Conservation (phyloP, 2,113 vertebrate species). For the Gnathonemus echidnorhynchus region DNA sequence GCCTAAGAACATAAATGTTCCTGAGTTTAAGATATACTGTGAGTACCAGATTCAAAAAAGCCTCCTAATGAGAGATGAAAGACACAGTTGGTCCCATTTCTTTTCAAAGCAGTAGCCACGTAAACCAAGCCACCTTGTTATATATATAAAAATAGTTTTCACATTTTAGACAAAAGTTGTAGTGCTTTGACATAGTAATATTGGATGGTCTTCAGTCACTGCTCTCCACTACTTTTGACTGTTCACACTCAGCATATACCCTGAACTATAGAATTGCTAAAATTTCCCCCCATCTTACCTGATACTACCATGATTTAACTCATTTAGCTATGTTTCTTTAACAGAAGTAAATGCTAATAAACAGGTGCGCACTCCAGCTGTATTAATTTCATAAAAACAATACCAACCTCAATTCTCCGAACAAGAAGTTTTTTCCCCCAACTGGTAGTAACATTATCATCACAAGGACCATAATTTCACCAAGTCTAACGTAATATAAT, state of each 20-base stretch:
- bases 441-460: neutral
- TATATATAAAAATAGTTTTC: constrained; percentile 5
- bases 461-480: constrained; percentile 4
- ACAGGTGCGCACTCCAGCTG: neutral
- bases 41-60: constrained; percentile 2
- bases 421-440: neutral
- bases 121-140: neutral
- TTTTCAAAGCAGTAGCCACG: neutral
- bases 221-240: neutral
- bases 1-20: neutral
- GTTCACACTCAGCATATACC: neutral
- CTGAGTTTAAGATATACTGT: constrained; percentile 3
- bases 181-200: neutral
- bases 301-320: neutral
- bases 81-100: constrained; percentile 1
- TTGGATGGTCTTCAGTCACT: constrained; percentile 5
- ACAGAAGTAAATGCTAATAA: neutral
- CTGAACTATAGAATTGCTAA: constrained; percentile 5
- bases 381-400: neutral
- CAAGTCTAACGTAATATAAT: neutral
- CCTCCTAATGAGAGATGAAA: constrained; percentile 8
- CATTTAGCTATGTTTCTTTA: neutral
- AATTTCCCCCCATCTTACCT: neutral
- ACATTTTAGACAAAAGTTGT: neutral
- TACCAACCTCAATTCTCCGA: neutral